Evolutionary conservation across 2,113 vertebrate genomes (phyloP).

Genomic region (Cyanistes caeruleus): DNA sequence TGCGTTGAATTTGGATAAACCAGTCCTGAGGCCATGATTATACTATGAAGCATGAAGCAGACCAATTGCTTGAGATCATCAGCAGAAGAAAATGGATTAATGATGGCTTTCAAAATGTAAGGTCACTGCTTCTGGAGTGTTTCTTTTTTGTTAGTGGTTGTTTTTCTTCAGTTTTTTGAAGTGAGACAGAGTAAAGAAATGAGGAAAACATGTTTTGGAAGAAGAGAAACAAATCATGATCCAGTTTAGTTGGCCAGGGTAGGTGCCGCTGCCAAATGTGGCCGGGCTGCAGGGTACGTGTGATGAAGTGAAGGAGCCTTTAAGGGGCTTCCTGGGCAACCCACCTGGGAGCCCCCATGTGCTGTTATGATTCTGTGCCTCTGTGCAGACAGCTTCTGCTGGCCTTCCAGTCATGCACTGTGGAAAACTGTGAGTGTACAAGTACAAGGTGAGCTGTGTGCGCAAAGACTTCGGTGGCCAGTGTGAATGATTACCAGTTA

Average conservation of each 20-base stretch:
- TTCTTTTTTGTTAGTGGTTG: background rate
- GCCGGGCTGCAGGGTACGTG: background rate
- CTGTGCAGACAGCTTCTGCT: background rate
- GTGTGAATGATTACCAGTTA: background rate
- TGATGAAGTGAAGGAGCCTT: background rate
- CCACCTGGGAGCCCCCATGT: background rate
- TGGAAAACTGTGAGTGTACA: background rate
- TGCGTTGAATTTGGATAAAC: background rate
- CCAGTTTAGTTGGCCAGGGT: background rate
- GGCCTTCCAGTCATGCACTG: accelerated
- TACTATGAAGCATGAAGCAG: background rate
- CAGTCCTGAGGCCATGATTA: slow-evolving; percentile 34
- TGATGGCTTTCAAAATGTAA: background rate
- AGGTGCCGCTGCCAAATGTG: background rate
- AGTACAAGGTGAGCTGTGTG: background rate
- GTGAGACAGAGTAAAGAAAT: background rate
- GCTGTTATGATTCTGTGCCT: accelerated
- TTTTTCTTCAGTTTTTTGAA: background rate
- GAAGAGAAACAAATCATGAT: background rate
- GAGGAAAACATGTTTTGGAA: background rate
- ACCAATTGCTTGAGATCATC: background rate
- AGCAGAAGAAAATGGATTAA: slow-evolving; percentile 28
- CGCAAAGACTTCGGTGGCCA: background rate
- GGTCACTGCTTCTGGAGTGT: background rate
- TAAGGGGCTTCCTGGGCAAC: background rate